Base-by-base conservation (phyloP, 1,140 invertebrate genomes). In the Trichonephila inaurata region DNA sequence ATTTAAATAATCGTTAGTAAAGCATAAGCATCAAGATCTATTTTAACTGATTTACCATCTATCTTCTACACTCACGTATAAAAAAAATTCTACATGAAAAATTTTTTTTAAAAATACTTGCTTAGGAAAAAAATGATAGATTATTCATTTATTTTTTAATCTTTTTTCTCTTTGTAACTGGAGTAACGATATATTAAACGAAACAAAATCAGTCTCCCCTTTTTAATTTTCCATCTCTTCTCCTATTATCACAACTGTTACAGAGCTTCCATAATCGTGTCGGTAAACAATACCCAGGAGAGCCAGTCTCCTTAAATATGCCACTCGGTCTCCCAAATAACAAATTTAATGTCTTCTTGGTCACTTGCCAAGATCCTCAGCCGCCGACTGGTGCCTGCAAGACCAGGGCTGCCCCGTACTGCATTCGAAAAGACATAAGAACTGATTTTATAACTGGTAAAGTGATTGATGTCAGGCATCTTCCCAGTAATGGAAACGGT, bases 401-500 rank as follows among this genome's bases (percentile, higher is more conserved):
- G n/a, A n/a, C n/a, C n/a, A n/a, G n/a, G n/a, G n/a, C n/a, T n/a
- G n/a, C n/a, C n/a, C n/a, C n/a, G n/a, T n/a, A n/a, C n/a, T n/a
- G n/a, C n/a, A n/a, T n/a, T n/a, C n/a, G 33, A 19, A 33, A 40
- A 88, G 86, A 66, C 86, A 88, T 66, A 62, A 66, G 62, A 88
- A 88, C 60, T n/a, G 62, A 88, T 64, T 88, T 66, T 66, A 85
- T 85, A 61, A n/a, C 83, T 61, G 51, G 12, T 40, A 21, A 88
- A 88, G 62, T 88, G 86, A 88, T 88, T 88, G 86, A 88, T 88
- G 62, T 88, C 62, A 21, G 40, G 66, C 24, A 40, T 88, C 16
- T 44, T 88, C 24, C 19, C 33, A 58, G 51, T 60, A 85, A 85
- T 85, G 83, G 58, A 85, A 85, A n/a, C 58, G 51, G 51, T 51